These are phyloP conservation scores for Stenopsyche tienmushanensis DNA, from an alignment of 1,140 invertebrate species.

Conservation along the genomic window DNA sequence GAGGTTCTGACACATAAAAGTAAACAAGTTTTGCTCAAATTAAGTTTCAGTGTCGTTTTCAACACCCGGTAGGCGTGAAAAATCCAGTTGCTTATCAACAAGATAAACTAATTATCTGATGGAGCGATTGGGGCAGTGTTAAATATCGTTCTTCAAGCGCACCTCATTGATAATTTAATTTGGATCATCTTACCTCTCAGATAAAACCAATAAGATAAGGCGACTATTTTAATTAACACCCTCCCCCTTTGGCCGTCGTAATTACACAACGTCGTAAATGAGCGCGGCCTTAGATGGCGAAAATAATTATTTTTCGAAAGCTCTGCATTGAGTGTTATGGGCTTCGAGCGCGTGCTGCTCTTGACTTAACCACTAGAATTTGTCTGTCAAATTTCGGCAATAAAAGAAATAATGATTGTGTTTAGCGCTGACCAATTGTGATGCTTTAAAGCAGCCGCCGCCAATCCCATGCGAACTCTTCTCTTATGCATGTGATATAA, in stretches of 20 bases:
- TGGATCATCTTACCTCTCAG: constrained; percentile 9
- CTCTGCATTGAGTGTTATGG: too few species aligned
- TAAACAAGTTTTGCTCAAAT: too few species aligned
- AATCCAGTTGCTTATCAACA: constrained; percentile 12
- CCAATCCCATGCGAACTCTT: too few species aligned
- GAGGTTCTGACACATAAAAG: too few species aligned
- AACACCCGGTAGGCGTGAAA: too few species aligned
- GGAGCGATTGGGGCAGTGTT: neutral
- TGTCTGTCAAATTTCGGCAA: neutral
- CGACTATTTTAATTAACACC: constrained; percentile 11
- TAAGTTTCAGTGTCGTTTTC: too few species aligned
- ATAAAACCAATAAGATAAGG: constrained; percentile 1
- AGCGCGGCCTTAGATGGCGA: neutral
- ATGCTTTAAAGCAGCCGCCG: too few species aligned
- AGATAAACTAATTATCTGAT: constrained; percentile 20
- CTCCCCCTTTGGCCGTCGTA: neutral
- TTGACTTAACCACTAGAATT: too few species aligned
- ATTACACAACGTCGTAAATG: neutral
- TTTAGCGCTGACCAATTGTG: too few species aligned
- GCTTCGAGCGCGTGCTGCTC: too few species aligned
- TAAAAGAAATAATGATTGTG: neutral
- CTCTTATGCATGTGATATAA: too few species aligned
- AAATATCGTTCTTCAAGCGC: neutral
- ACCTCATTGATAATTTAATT: constrained; percentile 22
- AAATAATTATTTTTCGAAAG: too few species aligned